Base-by-base conservation (phyloP, 2,113 vertebrate genomes). In the Dicentrarchus labrax region DNA sequence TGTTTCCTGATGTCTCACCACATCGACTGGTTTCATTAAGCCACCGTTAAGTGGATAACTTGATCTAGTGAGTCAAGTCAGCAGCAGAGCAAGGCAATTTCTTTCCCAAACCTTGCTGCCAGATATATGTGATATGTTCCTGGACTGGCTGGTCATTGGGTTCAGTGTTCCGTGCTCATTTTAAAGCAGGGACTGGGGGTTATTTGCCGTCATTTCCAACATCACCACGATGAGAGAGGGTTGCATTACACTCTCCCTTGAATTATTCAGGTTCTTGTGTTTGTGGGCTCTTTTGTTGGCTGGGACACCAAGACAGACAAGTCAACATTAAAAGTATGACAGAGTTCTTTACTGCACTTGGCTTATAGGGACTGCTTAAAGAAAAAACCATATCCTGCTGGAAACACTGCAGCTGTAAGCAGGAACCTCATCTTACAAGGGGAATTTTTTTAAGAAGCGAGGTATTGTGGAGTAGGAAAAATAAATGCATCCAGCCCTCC, bases 201-300 rank as follows among this genome's bases (percentile, higher is more conserved):
- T 8, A 76, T 83, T 91, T 76, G 51, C 69, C 51, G 57, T 78
- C 72, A 79, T 86, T 80, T 85, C 74, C 82, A 76, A 71, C 86
- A 78, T 73, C 80, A 48, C 75, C 84, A 57, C 85, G 69, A 74
- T 53, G 57, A 81, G 48, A 84, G 50, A 70, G 93, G 76, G 76
- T 95, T 88, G 56, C 72, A 72, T 95, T 95, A 90, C 95, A 82
- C 85, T 76, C 70, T 53, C 54, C 45, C 67, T 88, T 96, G 70
- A 95, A 96, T 96, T 93, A 96, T 96, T 96, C 74, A 95, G 86
- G 41, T 81, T 84, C 79, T 84, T 93, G 77, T 85, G 87, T 92
- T 95, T 93, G 91, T 84, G 86, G 86, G 72, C 66, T 78, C 86
- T 88, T 92, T 94, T 94, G 93, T 95, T 87, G 85, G 83, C 86